These are phyloP conservation scores for Macrosiphum euphorbiae DNA, from an alignment of 2,888 invertebrate species.

Conservation along the genomic window DNA sequence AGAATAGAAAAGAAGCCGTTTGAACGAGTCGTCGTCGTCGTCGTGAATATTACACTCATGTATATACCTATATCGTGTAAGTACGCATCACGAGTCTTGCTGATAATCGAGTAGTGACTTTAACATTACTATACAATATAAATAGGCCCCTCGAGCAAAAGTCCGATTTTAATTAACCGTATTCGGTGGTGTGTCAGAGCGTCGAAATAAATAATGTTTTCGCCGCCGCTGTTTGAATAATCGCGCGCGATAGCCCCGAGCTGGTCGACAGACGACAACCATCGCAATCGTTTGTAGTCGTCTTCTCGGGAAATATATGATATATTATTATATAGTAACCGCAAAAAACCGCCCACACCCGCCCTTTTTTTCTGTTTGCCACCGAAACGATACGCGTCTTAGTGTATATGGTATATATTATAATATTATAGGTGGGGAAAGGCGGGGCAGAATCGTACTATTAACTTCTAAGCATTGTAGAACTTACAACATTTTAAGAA, in stretches of 20 bases:
- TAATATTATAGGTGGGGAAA: too few species aligned
- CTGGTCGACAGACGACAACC: background rate
- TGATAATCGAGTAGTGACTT: background rate
- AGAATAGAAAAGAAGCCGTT: background rate
- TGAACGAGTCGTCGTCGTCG: background rate
- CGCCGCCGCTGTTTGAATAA: conserved; percentile 19
- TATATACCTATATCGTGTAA: background rate
- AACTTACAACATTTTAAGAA: too few species aligned
- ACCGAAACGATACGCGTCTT: background rate
- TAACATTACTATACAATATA: background rate
- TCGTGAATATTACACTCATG: background rate
- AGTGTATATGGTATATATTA: background rate
- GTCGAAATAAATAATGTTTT: conserved; percentile 30
- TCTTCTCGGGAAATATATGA: background rate
- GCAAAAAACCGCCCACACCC: background rate
- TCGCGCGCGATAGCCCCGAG: background rate
- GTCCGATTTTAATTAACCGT: conserved; percentile 36
- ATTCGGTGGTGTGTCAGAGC: background rate
- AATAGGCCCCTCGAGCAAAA: background rate
- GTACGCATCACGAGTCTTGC: background rate
- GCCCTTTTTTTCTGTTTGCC: background rate
- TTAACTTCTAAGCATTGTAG: too few species aligned
- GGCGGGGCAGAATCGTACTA: too few species aligned
- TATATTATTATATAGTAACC: background rate
- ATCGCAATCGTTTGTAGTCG: background rate